Evolutionary conservation across 2,797 vertebrate genomes (phyloP).

Genomic region (Chloroceryle inda): DNA sequence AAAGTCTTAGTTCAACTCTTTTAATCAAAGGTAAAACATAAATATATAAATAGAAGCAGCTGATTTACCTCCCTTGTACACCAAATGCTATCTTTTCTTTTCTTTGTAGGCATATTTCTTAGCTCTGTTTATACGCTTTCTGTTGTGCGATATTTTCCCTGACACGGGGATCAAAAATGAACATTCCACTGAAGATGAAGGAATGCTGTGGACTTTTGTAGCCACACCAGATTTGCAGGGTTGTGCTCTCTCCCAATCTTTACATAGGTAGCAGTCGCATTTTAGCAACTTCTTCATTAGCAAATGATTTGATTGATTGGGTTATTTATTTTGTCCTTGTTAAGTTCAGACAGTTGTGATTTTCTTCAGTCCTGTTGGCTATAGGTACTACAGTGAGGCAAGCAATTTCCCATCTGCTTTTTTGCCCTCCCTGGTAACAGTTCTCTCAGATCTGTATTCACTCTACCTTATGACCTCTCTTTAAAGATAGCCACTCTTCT

Average conservation of each 20-base stretch:
- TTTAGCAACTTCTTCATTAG: neutral
- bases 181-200: neutral
- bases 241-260: neutral
- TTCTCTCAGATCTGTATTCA: neutral
- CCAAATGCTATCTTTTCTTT: neutral
- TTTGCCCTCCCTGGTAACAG: neutral
- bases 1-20: neutral
- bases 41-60: neutral
- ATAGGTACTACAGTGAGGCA: too few species aligned
- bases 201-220: neutral
- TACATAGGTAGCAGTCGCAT: rapidly evolving
- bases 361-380: neutral
- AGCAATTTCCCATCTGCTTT: neutral
- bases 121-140: neutral
- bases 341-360: neutral
- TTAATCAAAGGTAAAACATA: neutral
- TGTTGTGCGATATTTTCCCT: neutral
- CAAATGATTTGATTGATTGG: neutral
- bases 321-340: neutral
- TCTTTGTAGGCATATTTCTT: rapidly evolving
- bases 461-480: neutral
- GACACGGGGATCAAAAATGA: neutral
- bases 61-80: neutral
- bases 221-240: neutral
- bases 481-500: neutral